Evolutionary conservation across 37 sponge, comb jelly and placozoan genomes (phyloP), one percentile per base, ranked within the genome.

Genomic region (Ephydatia muelleri): DNA sequence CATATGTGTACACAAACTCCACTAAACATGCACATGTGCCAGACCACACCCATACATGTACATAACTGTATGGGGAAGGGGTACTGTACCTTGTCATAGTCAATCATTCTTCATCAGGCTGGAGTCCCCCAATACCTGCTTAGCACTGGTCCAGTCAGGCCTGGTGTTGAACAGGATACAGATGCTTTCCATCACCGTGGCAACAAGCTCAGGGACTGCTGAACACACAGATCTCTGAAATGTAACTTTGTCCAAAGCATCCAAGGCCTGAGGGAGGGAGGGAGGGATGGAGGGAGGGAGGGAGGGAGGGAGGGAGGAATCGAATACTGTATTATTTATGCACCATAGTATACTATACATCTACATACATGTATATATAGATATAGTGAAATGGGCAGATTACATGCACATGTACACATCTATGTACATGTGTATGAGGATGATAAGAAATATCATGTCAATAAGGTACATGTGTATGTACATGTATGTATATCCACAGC

Each of bases 211-310:
- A 21, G 99, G 99, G 99, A 73, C 94, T 97, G 82, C 84, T 83
- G 72, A 99, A 97, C 77, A 93, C 97, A 75, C 97, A 83, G 22
- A 99, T 82, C 86, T 99, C 99, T 67, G 97, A 91, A 57, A 99
- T 97, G 79, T 99, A 97, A 89, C 85, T 70, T 99, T 99, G 84
- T 99, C 97, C 72, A 99, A 86, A 23, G 99, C 83, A 89, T 99
- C 90, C 32, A 26, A 29, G 26, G 29, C 1, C 2, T n/a, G 19
- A 26, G 72, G 29, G 29, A 26, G 26, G 29, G 72, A 26, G 29
- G 72, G 29, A 72, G 72, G 29, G 29, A 33, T n/a, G 72, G 72
- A 27, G 72, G 72, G 43, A 43, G 43, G 72, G 72, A 26, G 33
- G 78, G 78, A 34, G 78, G 30, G 40, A n/a, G 26, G 27, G 78